These are phyloP conservation scores for Aplochiton taeniatus DNA, from an alignment of 2,797 vertebrate species.

Conservation along the genomic window DNA sequence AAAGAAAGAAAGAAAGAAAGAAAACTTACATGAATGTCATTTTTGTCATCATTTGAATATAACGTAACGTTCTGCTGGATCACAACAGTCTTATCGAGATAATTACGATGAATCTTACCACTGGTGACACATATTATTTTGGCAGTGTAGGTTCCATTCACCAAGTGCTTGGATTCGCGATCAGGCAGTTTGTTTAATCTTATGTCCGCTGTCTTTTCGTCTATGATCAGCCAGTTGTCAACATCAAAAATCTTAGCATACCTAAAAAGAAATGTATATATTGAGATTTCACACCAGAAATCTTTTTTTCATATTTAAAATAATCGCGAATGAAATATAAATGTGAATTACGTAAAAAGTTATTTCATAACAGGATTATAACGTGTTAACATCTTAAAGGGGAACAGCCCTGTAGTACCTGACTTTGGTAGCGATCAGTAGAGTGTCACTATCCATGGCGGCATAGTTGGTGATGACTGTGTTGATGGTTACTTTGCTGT, in stretches of 20 bases:
- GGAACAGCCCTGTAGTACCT: too few species aligned
- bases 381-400: too few species aligned
- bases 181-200: constrained; percentile 79
- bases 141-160: constrained; percentile 81
- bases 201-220: constrained; percentile 83
- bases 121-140: constrained; percentile 79
- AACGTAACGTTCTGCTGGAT: background rate
- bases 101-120: constrained; percentile 71
- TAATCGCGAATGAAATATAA: too few species aligned
- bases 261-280: constrained; percentile 56
- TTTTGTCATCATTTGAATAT: too few species aligned
- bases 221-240: constrained; percentile 82
- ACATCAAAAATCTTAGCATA: constrained; percentile 79
- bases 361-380: too few species aligned
- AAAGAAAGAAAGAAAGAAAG: background rate
- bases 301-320: too few species aligned
- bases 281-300: too few species aligned
- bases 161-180: constrained; percentile 76
- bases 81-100: background rate
- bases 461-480: constrained; percentile 74
- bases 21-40: background rate
- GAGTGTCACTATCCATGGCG: constrained; percentile 86
- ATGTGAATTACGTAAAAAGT: too few species aligned
- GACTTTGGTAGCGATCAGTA: constrained; percentile 75
- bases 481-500: constrained; percentile 14